Evolutionary conservation across 2,113 vertebrate species (phyloP).

Genomic region (Sturnira hondurensis): DNA sequence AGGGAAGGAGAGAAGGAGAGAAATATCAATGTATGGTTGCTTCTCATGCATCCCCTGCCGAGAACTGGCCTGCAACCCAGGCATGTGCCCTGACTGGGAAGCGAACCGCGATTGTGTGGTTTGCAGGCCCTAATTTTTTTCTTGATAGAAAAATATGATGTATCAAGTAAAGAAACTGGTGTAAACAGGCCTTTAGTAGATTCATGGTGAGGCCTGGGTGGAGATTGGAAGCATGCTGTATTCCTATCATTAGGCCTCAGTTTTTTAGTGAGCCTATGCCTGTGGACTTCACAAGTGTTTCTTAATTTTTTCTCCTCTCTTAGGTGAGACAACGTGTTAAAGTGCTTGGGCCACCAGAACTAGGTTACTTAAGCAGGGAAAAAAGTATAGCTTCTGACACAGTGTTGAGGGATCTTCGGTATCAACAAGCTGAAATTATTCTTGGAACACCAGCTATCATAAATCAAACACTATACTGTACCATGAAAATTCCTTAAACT

Average conservation of each 20-base stretch:
- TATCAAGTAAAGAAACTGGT: neutral
- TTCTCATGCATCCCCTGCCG: too few species aligned
- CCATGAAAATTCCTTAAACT: neutral
- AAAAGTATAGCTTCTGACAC: neutral
- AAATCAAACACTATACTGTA: conserved; percentile 44
- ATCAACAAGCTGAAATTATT: neutral
- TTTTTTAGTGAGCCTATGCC: neutral
- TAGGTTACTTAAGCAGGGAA: neutral
- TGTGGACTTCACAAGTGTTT: neutral
- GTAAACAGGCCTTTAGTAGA: neutral
- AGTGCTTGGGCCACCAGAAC: neutral
- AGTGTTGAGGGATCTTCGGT: neutral
- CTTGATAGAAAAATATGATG: neutral
- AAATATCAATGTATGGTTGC: too few species aligned
- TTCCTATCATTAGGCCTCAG: neutral
- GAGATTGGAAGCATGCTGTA: neutral
- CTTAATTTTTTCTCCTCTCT: neutral
- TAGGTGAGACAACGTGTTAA: neutral
- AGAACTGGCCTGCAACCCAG: too few species aligned
- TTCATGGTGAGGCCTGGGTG: neutral
- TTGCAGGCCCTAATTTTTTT: too few species aligned
- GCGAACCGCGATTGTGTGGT: too few species aligned
- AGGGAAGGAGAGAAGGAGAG: too few species aligned
- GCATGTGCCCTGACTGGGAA: too few species aligned
- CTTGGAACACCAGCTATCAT: neutral